Base-by-base conservation (phyloP, 2,113 vertebrate species). In the Leucoraja erinaceus region DNA sequence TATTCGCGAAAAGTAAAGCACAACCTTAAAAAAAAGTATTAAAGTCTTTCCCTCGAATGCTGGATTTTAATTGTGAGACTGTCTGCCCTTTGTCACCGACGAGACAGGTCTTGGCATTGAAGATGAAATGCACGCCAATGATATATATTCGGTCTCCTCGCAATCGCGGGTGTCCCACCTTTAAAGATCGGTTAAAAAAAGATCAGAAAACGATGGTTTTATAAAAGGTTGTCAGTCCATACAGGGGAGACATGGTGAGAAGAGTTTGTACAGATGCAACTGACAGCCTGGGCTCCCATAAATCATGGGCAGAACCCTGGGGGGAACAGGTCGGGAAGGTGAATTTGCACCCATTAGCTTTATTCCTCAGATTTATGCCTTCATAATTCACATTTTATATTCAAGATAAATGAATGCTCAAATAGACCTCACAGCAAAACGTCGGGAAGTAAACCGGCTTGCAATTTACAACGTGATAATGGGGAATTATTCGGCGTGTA, bases 361-460 rank as follows among this genome's bases (percentile, higher is more conserved):
- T 47, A 47, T 70, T 91, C 68, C 33, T 54, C 66, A 91, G 25
- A 91, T 91, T 91, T 33, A 91, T 70, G 66, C 22, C 68, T 54
- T 74, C 90, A 31, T 91, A 11, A 47, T 74, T 68, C 7, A 72
- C 72, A 38, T 68, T 68, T 33, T 12, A 68, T 3, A 54, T 72
- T 91, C 14, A 33, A 91, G 72, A 72, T 68, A 90, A 33, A 10
- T 91, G 22, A 2, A 14, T 90, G 3, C 3, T 47, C 38, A 47
- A 47, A 47, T 91, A 72, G 70, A 68, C 20, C 16, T 70, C 47
- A 33, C 88, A 25, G 70, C 31, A 70, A 31, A n/a, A 70, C 22
- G 20, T 90, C 20, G 59, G 66, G 47, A 54, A 20, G 22, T 68
- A 90, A 33, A 54, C 47, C 7, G 25, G 59, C 11, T 63, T 63